Evolutionary conservation across 2,888 invertebrate species (phyloP).

Genomic region (Nasonovia ribisnigri): DNA sequence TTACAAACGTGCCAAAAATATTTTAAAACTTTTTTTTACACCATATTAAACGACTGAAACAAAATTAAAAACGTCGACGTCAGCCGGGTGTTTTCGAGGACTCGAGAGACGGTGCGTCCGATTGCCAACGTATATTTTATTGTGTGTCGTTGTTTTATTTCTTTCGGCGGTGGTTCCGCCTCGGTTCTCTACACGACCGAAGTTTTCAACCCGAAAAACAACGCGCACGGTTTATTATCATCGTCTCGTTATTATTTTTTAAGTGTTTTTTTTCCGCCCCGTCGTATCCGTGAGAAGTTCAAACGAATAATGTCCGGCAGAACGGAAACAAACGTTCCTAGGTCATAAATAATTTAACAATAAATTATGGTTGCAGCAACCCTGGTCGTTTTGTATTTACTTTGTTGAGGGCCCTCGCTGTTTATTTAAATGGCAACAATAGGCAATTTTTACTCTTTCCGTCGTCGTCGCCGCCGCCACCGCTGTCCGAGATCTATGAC

Average conservation of each 20-base stretch:
- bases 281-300: too few species aligned
- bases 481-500: too few species aligned
- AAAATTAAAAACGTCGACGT: background rate
- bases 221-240: background rate
- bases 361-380: background rate
- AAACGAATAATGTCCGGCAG: too few species aligned
- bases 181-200: background rate
- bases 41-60: background rate
- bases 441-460: too few species aligned
- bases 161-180: background rate
- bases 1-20: constrained; percentile 5
- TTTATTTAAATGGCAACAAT: too few species aligned
- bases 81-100: background rate
- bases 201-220: background rate
- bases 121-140: background rate
- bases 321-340: background rate
- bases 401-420: background rate
- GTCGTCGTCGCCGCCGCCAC: too few species aligned
- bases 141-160: background rate
- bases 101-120: background rate
- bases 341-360: constrained; percentile 12
- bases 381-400: background rate
- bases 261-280: background rate
- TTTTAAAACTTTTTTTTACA: background rate
- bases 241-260: background rate